A percentile compares a stretch with the other conserved stretches of the same genome.
Evolutionary conservation across 2,113 vertebrate genomes (phyloP).

Genomic region (Sterrhoptilus dennistouni): DNA sequence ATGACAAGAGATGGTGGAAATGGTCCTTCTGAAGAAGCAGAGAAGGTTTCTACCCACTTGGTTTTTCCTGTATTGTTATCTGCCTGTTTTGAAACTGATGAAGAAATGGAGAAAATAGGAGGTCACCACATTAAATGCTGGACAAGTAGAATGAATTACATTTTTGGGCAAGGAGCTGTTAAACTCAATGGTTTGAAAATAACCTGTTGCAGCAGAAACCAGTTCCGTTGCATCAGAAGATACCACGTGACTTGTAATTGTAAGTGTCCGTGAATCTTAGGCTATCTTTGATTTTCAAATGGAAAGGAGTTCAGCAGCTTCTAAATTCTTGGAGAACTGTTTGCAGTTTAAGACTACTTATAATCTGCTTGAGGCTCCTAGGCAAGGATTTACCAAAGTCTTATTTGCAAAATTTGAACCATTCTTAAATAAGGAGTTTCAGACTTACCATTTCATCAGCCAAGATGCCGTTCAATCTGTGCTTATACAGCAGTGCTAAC

Average conservation of each 20-base stretch:
- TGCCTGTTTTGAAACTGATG: neutral
- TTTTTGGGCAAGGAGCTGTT: neutral
- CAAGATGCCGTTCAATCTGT: slow-evolving; percentile 91
- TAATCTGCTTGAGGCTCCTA: neutral
- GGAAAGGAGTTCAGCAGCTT: neutral
- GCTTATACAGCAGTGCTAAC: slow-evolving; percentile 90
- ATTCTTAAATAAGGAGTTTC: neutral
- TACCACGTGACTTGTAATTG: neutral
- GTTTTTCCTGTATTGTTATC: neutral
- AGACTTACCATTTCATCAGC: slow-evolving; percentile 97
- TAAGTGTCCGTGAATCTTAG: neutral
- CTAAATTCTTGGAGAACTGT: neutral
- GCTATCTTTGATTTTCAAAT: neutral
- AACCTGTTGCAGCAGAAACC: neutral
- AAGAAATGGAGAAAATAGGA: neutral
- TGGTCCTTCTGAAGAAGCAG: neutral
- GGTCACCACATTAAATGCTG: neutral
- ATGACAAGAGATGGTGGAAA: neutral
- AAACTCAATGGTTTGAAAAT: neutral
- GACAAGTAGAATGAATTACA: neutral
- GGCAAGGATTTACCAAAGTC: neutral
- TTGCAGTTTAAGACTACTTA: neutral
- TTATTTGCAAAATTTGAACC: accelerated
- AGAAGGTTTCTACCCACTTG: neutral
- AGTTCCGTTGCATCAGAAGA: neutral